These are phyloP conservation scores for Pegoplata infirma DNA, from an alignment of 2,888 invertebrate genomes.

Conservation along the genomic window DNA sequence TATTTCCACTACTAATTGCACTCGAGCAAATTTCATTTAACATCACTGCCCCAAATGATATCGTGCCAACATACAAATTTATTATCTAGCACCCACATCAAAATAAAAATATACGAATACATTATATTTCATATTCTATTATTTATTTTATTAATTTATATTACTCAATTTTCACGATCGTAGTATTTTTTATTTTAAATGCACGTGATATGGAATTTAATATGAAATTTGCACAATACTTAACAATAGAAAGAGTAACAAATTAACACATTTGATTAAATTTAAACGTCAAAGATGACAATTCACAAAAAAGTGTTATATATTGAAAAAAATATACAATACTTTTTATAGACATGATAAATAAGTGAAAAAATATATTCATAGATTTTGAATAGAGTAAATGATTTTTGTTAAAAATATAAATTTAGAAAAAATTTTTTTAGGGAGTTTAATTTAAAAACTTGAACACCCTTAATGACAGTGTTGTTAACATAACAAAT, in stretches of 20 bases:
- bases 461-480: too few species aligned
- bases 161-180: neutral
- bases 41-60: neutral
- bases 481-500: too few species aligned
- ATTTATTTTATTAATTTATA: constrained; percentile 11
- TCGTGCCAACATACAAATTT: neutral
- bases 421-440: too few species aligned
- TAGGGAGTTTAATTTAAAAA: too few species aligned
- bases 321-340: neutral
- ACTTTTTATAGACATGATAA: too few species aligned
- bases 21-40: neutral
- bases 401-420: too few species aligned
- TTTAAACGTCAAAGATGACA: constrained; percentile 39
- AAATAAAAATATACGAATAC: too few species aligned
- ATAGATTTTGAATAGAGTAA: too few species aligned
- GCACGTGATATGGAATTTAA: constrained; percentile 13
- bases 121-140: neutral
- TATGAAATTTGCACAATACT: neutral
- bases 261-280: constrained; percentile 28
- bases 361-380: too few species aligned
- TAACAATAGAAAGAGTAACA: neutral
- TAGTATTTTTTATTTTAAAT: constrained; percentile 2
- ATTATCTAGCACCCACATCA: neutral
- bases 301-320: constrained; percentile 11
- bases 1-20: neutral